These are phyloP conservation scores for Caenorhabditis panamensis DNA, from an alignment of 2,888 invertebrate genomes.

Conservation along the genomic window DNA sequence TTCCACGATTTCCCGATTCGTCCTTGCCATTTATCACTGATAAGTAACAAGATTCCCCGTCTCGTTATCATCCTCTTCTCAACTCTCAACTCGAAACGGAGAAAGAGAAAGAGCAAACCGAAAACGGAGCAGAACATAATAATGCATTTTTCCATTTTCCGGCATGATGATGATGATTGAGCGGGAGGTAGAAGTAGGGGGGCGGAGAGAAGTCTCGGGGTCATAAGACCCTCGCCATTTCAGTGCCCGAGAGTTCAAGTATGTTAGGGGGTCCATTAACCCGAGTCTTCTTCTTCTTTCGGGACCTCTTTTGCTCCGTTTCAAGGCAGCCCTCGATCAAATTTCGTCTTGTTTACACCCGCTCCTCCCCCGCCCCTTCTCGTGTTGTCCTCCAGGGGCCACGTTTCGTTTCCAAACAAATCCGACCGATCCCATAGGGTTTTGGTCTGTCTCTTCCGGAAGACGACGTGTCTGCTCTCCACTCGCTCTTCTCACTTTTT, in stretches of 20 bases:
- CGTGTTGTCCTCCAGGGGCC: slow-evolving; percentile 40
- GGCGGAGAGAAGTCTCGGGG: slow-evolving; percentile 9
- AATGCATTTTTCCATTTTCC: slow-evolving; percentile 52
- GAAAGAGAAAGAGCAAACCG: not conserved
- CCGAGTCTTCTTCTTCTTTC: slow-evolving; percentile 9
- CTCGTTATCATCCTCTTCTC: slow-evolving; percentile 8
- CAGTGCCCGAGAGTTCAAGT: slow-evolving; percentile 42
- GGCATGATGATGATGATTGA: slow-evolving; percentile 50
- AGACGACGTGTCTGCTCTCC: not conserved
- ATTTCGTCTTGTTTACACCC: slow-evolving; percentile 58
- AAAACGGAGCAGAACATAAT: slow-evolving; percentile 33
- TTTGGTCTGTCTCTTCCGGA: no score
- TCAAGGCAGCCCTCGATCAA: slow-evolving; percentile 36
- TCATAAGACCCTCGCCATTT: slow-evolving; percentile 44
- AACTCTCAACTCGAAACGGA: not conserved
- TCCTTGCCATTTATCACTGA: slow-evolving; percentile 13
- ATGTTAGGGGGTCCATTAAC: slow-evolving; percentile 34
- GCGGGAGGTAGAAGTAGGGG: slow-evolving; percentile 4
- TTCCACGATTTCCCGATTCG: not conserved
- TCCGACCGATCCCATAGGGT: slow-evolving; percentile 22
- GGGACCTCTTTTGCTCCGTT: slow-evolving; percentile 14
- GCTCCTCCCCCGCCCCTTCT: slow-evolving; percentile 41
- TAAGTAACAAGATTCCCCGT: slow-evolving; percentile 34
- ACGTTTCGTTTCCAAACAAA: slow-evolving; percentile 47
- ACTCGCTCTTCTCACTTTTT: not conserved